Conservation (phyloP, 2,113 vertebrate species). For the Indicator maculatus region DNA sequence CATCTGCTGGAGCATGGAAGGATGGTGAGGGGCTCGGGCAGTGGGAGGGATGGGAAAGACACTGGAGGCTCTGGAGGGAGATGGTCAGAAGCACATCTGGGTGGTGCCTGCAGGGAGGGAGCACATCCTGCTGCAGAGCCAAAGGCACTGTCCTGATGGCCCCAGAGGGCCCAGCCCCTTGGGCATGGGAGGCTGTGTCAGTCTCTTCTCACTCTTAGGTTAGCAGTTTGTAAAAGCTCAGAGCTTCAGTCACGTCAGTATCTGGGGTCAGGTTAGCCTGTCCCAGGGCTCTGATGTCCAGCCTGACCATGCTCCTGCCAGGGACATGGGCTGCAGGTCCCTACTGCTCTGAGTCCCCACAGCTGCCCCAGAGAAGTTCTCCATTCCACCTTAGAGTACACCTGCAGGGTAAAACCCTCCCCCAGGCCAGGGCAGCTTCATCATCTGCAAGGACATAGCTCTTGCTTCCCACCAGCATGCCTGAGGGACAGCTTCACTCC, state of each 20-base stretch:
- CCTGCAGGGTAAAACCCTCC: neutral
- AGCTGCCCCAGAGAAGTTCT: neutral
- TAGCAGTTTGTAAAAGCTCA: neutral
- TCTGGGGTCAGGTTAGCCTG: neutral
- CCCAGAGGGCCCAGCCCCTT: neutral
- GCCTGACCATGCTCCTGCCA: neutral
- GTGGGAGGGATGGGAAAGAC: neutral
- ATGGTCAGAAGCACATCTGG: neutral
- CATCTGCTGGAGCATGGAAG: slow-evolving; percentile 13
- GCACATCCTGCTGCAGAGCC: neutral
- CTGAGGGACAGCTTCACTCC: neutral
- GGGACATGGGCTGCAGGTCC: neutral
- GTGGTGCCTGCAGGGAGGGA: neutral
- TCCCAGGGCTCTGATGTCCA: neutral
- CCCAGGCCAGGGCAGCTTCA: neutral
- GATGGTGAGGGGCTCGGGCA: accelerated
- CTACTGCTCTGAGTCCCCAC: neutral
- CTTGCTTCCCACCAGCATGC: neutral
- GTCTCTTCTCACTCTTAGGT: neutral
- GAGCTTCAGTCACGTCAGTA: neutral
- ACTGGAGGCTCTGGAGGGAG: neutral
- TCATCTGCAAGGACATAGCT: neutral
- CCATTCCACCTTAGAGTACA: neutral
- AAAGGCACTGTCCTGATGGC: neutral
- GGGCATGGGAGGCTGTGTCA: neutral